These are phyloP conservation scores for Hybognathus amarus DNA, from an alignment of 2,797 vertebrate genomes.

Conservation along the genomic window DNA sequence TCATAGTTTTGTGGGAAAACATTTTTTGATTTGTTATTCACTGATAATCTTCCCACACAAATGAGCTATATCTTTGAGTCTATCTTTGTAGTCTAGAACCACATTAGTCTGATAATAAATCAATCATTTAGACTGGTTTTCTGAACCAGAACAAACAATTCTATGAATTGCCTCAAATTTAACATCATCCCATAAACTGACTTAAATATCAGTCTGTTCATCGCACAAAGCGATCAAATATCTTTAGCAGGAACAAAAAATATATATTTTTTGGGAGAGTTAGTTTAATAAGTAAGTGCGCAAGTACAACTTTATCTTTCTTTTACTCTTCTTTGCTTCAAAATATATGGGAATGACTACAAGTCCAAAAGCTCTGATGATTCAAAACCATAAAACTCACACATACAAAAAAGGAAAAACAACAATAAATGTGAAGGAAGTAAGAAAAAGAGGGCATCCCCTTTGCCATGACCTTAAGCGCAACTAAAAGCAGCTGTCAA, in stretches of 20 bases:
- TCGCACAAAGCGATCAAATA: background rate
- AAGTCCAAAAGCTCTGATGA: background rate
- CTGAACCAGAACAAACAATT: background rate
- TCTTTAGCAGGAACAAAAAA: background rate
- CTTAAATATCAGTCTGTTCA: background rate
- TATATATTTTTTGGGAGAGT: background rate
- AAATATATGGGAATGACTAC: background rate
- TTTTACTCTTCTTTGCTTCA: background rate
- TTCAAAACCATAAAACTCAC: slow-evolving; percentile 4
- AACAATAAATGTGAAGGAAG: slow-evolving; percentile 48
- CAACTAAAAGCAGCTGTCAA: slow-evolving; percentile 78
- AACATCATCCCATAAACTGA: background rate
- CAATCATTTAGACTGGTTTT: background rate
- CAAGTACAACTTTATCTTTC: background rate
- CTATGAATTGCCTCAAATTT: background rate
- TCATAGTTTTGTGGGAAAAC: background rate
- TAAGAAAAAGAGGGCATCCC: slow-evolving; percentile 69
- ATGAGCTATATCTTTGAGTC: background rate
- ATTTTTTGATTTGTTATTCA: background rate
- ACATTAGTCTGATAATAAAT: background rate
- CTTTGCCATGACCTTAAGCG: slow-evolving; percentile 79
- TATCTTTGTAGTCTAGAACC: background rate
- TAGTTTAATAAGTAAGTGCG: background rate
- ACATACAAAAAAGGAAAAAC: slow-evolving; percentile 28
- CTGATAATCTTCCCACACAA: background rate